Conservation (phyloP, 1,140 invertebrate genomes). For the Meloidogyne floridensis region DNA sequence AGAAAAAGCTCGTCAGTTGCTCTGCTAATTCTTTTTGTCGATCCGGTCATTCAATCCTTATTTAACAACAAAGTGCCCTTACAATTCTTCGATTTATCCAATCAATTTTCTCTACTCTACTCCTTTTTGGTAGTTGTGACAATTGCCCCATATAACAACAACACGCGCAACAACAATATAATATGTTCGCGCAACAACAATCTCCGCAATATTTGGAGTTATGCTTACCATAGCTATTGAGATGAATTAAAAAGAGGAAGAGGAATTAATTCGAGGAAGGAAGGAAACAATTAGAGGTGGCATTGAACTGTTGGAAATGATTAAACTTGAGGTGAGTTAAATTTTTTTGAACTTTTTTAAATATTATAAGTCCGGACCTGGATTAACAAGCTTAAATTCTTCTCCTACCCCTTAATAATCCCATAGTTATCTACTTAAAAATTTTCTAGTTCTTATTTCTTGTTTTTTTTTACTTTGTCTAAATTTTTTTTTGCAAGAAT, state of each 20-base stretch:
- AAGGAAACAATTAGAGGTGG: too few relatives aligned
- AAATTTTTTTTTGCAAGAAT: not conserved
- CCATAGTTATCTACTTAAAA: too few relatives aligned
- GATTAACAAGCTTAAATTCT: too few relatives aligned
- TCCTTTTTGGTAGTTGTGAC: not conserved
- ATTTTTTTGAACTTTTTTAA: too few relatives aligned
- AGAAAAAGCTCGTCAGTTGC: not conserved
- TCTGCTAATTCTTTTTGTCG: not conserved
- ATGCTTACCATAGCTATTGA: not conserved
- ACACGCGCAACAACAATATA: not conserved
- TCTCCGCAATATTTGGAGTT: not conserved
- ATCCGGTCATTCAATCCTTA: slow-evolving; percentile 6
- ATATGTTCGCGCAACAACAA: not conserved
- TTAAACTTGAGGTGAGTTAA: too few relatives aligned
- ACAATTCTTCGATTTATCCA: not conserved
- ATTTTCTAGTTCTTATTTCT: not conserved
- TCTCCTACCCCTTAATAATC: too few relatives aligned
- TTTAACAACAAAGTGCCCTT: not conserved
- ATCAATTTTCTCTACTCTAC: not conserved
- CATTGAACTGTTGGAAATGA: too few relatives aligned
- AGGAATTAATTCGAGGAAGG: too few relatives aligned
- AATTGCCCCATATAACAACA: not conserved
- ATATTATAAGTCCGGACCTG: too few relatives aligned
- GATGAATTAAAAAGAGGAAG: not conserved
- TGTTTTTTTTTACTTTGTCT: not conserved